Evolutionary conservation across 2,113 vertebrate genomes (phyloP).

Genomic region (Steatornis caripensis): DNA sequence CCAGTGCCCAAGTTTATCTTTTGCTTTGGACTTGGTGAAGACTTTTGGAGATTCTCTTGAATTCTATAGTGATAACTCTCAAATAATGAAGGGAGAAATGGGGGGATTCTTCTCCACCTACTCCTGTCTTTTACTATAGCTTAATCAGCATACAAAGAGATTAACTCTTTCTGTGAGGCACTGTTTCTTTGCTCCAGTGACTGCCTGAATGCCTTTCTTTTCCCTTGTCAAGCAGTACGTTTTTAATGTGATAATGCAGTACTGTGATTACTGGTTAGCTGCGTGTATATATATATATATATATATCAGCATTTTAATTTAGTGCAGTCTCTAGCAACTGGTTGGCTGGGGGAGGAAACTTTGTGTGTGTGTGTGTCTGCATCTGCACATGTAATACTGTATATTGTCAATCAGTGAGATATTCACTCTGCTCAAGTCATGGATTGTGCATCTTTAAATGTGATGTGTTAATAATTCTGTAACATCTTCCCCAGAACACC

Average conservation of each 20-base stretch:
- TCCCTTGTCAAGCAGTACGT: background rate
- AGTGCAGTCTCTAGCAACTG: background rate
- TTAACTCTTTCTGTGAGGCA: conserved; percentile 36
- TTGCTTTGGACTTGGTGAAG: background rate
- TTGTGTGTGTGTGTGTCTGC: conserved; percentile 27
- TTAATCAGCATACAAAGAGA: background rate
- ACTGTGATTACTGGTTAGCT: conserved; percentile 32
- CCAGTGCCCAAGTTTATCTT: background rate
- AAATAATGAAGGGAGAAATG: background rate
- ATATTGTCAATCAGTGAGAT: background rate
- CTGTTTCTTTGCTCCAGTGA: conserved; percentile 35
- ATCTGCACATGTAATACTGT: background rate
- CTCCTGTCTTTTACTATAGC: conserved; percentile 27
- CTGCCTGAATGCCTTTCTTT: conserved; percentile 42
- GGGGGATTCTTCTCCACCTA: conserved; percentile 11
- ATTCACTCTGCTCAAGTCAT: background rate
- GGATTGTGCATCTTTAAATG: conserved; percentile 26
- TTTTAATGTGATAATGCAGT: conserved; percentile 12
- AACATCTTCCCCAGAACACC: background rate
- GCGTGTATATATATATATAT: too few relatives aligned
- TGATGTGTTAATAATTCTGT: background rate
- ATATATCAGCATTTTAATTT: background rate
- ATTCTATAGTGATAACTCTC: background rate
- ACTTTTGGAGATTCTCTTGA: background rate
- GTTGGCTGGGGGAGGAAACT: background rate